These are phyloP conservation scores for Microcebus murinus DNA, from an alignment of 2,113 vertebrate species.

Conservation along the genomic window DNA sequence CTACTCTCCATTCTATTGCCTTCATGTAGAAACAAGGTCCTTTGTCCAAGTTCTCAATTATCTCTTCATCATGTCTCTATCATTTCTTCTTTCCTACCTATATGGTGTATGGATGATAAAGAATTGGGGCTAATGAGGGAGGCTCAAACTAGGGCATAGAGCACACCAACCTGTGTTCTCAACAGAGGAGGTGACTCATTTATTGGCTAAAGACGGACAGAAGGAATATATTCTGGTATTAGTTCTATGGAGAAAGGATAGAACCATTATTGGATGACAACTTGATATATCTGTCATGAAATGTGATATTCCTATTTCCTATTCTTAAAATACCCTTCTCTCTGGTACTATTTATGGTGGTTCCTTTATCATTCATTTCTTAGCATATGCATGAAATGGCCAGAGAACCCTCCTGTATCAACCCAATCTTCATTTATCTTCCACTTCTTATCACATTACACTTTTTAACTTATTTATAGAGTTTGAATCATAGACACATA, in stretches of 20 bases:
- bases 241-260: not conserved
- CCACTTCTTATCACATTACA: not conserved
- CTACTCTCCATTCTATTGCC: not conserved
- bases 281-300: not conserved
- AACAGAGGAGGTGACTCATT: not conserved
- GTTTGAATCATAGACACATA: not conserved
- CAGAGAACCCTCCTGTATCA: not conserved
- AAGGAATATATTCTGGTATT: not conserved
- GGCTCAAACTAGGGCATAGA: too few relatives aligned
- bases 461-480: not conserved
- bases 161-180: not conserved
- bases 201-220: not conserved
- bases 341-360: rapidly evolving
- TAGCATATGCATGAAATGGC: not conserved
- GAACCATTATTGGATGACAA: not conserved
- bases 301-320: not conserved
- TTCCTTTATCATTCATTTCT: not conserved
- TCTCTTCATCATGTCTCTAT: not conserved
- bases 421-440: not conserved
- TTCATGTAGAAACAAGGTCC: not conserved
- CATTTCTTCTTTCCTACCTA: not conserved
- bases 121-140: not conserved
- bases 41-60: not conserved
- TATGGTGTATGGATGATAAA: not conserved
- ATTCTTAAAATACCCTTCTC: not conserved